These are phyloP conservation scores for Echinometra lucunter DNA, from an alignment of 53 echinoderm and acorn worm species.

Conservation along the genomic window DNA sequence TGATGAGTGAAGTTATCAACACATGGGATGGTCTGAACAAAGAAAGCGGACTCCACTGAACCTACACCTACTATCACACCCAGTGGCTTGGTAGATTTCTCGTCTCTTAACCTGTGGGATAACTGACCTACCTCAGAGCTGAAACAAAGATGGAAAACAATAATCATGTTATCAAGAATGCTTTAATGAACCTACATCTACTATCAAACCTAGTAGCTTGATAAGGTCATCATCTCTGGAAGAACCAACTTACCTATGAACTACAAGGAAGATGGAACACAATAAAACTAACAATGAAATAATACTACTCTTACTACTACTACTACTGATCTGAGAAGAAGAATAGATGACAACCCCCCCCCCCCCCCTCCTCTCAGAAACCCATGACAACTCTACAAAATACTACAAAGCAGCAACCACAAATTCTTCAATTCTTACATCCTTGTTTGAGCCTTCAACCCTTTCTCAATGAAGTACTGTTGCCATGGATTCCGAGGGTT, in stretches of 20 bases:
- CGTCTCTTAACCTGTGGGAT: slow-evolving; percentile 69
- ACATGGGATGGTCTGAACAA: slow-evolving; percentile 91
- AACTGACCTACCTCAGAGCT: slow-evolving; percentile 69
- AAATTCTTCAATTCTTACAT: slow-evolving; percentile 76
- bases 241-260: too few relatives aligned
- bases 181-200: background rate
- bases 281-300: too few relatives aligned
- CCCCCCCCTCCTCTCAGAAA: too few relatives aligned
- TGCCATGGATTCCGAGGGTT: slow-evolving; percentile 82
- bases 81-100: slow-evolving; percentile 2
- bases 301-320: too few relatives aligned
- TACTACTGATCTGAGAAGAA: too few relatives aligned
- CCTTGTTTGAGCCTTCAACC: slow-evolving; percentile 64
- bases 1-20: slow-evolving; percentile 75
- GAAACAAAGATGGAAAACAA: too few relatives aligned
- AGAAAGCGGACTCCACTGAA: slow-evolving; percentile 93
- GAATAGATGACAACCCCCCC: too few relatives aligned
- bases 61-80: slow-evolving; percentile 94
- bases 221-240: too few relatives aligned
- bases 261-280: too few relatives aligned
- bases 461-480: slow-evolving; percentile 79
- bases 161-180: too few relatives aligned
- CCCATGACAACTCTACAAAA: too few relatives aligned
- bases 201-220: too few relatives aligned
- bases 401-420: background rate